A percentile compares a stretch with the other conserved stretches of the same genome.
phyloP scores from a whole-genome alignment of 2,113 vertebrate species.

The Arizona elegans region DNA sequence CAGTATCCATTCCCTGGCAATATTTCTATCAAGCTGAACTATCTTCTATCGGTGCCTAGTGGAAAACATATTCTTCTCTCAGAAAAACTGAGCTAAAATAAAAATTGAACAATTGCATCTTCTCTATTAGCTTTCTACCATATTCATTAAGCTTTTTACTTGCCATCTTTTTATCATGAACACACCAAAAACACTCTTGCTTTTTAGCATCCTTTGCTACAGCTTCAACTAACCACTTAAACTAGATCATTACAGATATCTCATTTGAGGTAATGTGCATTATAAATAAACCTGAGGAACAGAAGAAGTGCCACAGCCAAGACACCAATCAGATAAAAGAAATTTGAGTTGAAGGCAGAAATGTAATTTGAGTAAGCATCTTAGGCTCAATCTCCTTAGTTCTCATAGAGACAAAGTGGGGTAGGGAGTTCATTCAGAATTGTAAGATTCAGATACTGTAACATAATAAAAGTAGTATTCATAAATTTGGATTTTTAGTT shows the following conservation, averaged over 20 bases:
- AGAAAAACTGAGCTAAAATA: not conserved
- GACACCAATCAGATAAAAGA: not conserved
- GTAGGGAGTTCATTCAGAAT: not conserved
- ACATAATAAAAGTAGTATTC: not conserved
- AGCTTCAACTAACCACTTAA: not conserved
- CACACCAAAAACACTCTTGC: not conserved
- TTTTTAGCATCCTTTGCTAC: not conserved
- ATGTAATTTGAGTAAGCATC: not conserved
- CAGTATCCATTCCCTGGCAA: not conserved
- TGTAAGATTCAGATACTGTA: not conserved
- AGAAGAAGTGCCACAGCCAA: not conserved
- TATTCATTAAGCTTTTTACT: not conserved
- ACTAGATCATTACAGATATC: not conserved
- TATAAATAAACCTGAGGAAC: not conserved
- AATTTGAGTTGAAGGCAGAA: not conserved
- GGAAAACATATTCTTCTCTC: not conserved
- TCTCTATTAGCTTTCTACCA: not conserved
- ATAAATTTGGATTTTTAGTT: not conserved
- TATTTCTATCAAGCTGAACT: not conserved
- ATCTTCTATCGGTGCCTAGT: not conserved
- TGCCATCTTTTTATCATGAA: not conserved
- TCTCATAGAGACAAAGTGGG: not conserved
- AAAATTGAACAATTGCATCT: not conserved
- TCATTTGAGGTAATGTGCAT: not conserved
- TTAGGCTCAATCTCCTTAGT: not conserved